phyloP scores from a whole-genome alignment of 2,797 vertebrate genomes.

The Brachyrhaphis roseni region DNA sequence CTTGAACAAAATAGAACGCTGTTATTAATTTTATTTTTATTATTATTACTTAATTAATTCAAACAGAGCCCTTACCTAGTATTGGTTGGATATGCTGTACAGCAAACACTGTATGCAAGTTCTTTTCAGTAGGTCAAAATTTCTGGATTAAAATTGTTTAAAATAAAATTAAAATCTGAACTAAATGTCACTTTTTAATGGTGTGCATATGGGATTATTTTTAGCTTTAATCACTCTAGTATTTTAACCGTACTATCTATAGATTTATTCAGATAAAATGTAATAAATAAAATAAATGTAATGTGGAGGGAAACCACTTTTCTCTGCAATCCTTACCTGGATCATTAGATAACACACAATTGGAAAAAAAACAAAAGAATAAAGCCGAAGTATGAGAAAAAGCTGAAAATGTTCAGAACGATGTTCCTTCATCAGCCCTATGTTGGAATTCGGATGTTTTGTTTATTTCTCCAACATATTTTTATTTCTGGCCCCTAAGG shows the following conservation, averaged over 20 bases:
- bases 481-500: constrained; percentile 72
- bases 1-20: too few relatives aligned
- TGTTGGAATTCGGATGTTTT: background rate
- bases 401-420: background rate
- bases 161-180: background rate
- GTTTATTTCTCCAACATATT: background rate
- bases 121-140: background rate
- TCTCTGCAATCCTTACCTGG: background rate
- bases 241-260: background rate
- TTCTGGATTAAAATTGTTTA: too few relatives aligned
- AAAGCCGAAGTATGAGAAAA: background rate
- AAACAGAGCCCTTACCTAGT: background rate
- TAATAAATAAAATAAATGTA: background rate
- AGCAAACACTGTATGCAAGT: background rate
- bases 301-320: background rate
- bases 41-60: background rate
- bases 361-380: background rate
- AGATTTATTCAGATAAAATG: background rate
- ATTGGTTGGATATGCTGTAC: background rate
- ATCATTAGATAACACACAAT: background rate
- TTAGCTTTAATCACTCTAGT: background rate
- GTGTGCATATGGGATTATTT: background rate
- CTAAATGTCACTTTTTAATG: background rate
- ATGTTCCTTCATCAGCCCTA: background rate
- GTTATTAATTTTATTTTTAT: too few relatives aligned